Evolutionary conservation across 2,888 invertebrate genomes (phyloP).

Genomic region (Mesorhabditis belari): DNA sequence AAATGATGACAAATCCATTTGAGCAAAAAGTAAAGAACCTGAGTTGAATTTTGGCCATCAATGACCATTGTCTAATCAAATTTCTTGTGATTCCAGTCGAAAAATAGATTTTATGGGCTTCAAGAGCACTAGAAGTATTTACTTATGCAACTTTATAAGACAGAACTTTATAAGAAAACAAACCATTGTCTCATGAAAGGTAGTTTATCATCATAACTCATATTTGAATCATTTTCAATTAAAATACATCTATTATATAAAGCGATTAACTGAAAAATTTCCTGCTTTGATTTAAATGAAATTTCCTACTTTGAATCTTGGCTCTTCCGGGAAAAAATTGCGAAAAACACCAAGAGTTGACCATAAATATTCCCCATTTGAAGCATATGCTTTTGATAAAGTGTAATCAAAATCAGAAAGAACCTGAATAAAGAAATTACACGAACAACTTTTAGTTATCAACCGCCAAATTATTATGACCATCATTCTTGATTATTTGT

Average conservation of each 20-base stretch:
- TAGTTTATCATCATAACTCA: conserved; percentile 53
- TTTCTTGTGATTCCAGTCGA: too few relatives aligned
- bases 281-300: neutral
- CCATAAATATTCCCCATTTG: neutral
- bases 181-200: conserved; percentile 56
- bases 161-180: neutral
- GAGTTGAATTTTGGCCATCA: neutral
- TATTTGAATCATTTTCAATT: conserved; percentile 52
- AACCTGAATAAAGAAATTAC: neutral
- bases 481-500: neutral
- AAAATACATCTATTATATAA: conserved; percentile 4
- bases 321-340: too few relatives aligned
- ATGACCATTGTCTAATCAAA: neutral
- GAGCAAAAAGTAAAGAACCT: neutral
- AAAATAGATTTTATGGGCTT: too few relatives aligned
- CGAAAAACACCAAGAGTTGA: neutral
- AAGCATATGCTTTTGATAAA: neutral
- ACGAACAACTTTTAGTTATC: neutral
- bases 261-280: neutral
- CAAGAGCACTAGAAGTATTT: too few relatives aligned
- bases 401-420: neutral
- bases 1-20: neutral
- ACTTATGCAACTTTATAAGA: too few relatives aligned
- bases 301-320: too few relatives aligned
- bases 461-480: neutral